Evolutionary conservation across 1,140 invertebrate genomes (phyloP).

Genomic region (Adelges cooleyi): DNA sequence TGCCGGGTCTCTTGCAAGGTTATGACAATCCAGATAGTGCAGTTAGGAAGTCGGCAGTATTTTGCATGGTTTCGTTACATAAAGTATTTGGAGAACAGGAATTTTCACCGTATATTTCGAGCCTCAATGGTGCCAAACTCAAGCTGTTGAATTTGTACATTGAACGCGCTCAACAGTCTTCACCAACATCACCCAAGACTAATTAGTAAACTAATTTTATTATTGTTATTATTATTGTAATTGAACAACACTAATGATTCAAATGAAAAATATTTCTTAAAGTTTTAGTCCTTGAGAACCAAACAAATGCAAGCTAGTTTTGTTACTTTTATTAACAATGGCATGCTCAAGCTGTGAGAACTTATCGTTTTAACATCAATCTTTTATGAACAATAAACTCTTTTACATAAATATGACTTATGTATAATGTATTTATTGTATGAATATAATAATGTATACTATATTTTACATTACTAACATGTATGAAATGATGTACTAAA

Average conservation of each 20-base stretch:
- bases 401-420: background rate
- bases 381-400: slow-evolving; percentile 12
- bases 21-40: slow-evolving; percentile 79
- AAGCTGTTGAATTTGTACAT: slow-evolving; percentile 64
- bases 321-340: background rate
- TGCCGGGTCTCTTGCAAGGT: slow-evolving; percentile 78
- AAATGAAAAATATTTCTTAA: background rate
- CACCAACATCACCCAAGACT: slow-evolving; percentile 35
- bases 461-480: slow-evolving; percentile 2
- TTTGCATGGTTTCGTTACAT: slow-evolving; percentile 89
- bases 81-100: slow-evolving; percentile 63
- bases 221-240: background rate
- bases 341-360: slow-evolving; percentile 1
- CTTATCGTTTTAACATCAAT: background rate
- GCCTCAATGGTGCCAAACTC: slow-evolving; percentile 72
- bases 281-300: too few relatives aligned
- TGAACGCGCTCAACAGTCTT: slow-evolving; percentile 45
- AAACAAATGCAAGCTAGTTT: background rate
- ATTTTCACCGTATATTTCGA: slow-evolving; percentile 63
- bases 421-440: too few relatives aligned
- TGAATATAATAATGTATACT: too few relatives aligned
- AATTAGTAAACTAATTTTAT: slow-evolving; percentile 18
- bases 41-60: slow-evolving; percentile 85
- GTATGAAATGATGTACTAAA: too few relatives aligned
- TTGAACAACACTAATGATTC: slow-evolving; percentile 16